Base-by-base conservation (phyloP, 2,797 vertebrate genomes). In the Toxotes lorentzi region DNA sequence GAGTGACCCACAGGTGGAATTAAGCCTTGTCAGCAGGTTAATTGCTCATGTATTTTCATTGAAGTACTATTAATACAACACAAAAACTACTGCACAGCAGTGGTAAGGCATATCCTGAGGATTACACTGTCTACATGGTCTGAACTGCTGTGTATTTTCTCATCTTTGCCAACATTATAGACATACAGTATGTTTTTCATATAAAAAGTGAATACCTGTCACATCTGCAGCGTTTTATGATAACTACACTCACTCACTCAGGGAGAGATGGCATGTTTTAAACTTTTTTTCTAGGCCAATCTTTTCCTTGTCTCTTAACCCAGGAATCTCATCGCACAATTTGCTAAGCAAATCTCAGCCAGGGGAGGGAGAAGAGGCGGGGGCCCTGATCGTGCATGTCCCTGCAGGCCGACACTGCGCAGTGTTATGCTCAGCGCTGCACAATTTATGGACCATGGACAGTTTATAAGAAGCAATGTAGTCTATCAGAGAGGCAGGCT, bases 401-500 rank as follows among this genome's bases (percentile, higher is more conserved):
- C 95, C 94, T 91, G 92, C 91, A 95, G 96, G 94, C 95, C 70
- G 90, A 88, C 94, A 89, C 92, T 92, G 95, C 91, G 95, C 94
- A 92, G 95, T 93, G 96, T 96, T 96, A 93, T 92, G 94, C 95
- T 97, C 95, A 91, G 95, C 94, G 93, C 95, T 91, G 95, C 95
- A 93, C 96, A 96, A 97, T 99, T 99, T 98, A 98, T 97, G 97
- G 96, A 94, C 94, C 97, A 96, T 96, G 96, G 97, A 97, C 95
- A 96, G 97, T 98, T 98, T 97, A 97, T 96, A 96, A 97, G 96
- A 95, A 97, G 96, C 93, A 96, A 96, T 95, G 96, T 95, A 97
- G 96, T 97, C 97, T 95, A 97, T 97, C 96, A 96, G 95, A 95
- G 94, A 92, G 89, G 93, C 93, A 95, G 96, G 95, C 95, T n/a